Conservation (phyloP, 2,888 invertebrate genomes). For the Suillia variegata region DNA sequence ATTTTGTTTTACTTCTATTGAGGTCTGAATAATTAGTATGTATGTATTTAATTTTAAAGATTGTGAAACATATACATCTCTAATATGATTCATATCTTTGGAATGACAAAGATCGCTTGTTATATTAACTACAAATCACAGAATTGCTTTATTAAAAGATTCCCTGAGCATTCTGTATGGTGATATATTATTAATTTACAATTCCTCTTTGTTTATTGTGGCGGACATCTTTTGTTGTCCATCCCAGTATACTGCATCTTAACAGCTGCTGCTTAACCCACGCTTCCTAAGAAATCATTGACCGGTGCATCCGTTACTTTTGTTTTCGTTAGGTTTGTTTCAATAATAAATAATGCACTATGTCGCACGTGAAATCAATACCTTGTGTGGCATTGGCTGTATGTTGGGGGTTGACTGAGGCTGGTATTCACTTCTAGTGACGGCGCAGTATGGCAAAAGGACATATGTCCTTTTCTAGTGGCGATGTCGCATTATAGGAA, state of each 20-base stretch:
- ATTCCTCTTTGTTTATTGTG: background rate
- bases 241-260: background rate
- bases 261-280: background rate
- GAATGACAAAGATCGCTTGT: too few relatives aligned
- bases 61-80: too few relatives aligned
- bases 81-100: too few relatives aligned
- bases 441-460: background rate
- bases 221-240: background rate
- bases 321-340: constrained; percentile 43
- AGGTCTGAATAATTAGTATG: too few relatives aligned
- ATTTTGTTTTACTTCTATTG: too few relatives aligned
- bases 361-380: constrained; percentile 49
- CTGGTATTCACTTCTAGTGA: background rate
- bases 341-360: constrained; percentile 49
- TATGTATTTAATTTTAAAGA: too few relatives aligned
- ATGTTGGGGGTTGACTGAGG: background rate
- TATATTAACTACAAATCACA: too few relatives aligned
- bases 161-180: too few relatives aligned
- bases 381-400: constrained; percentile 20
- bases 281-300: background rate
- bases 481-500: background rate
- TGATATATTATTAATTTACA: background rate
- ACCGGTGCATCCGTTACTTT: constrained; percentile 9
- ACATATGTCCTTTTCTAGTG: background rate
- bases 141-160: too few relatives aligned